phyloP scores from a whole-genome alignment of 2,888 invertebrate genomes.

The Nomada lathburiana region DNA sequence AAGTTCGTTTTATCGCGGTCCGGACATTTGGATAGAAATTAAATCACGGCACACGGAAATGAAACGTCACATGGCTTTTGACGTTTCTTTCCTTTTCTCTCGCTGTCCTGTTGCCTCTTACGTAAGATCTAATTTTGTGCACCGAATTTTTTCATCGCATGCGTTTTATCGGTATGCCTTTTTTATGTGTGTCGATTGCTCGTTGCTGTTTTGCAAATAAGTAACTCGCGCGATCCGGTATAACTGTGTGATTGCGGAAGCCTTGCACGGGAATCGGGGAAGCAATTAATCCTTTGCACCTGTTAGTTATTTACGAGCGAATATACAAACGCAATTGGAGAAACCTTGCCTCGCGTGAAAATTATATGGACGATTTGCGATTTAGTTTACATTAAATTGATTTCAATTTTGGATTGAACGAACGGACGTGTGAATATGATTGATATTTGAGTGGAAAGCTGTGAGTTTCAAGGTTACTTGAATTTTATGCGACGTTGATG shows the following conservation, averaged over 20 bases:
- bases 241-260: background rate
- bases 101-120: too few relatives aligned
- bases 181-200: background rate
- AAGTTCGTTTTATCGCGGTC: too few relatives aligned
- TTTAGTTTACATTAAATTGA: too few relatives aligned
- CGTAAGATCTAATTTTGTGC: too few relatives aligned
- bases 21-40: too few relatives aligned
- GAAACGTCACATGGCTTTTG: too few relatives aligned
- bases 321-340: too few relatives aligned
- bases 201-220: too few relatives aligned
- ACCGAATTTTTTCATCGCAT: background rate
- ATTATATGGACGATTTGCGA: background rate
- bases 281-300: constrained; percentile 36
- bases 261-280: background rate
- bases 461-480: background rate
- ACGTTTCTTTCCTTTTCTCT: too few relatives aligned
- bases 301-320: background rate
- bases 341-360: background rate
- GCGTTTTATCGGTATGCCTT: background rate
- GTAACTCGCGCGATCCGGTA: background rate
- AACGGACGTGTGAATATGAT: background rate
- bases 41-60: too few relatives aligned
- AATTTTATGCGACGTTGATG: background rate
- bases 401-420: background rate
- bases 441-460: background rate